Evolutionary conservation across 2,113 vertebrate species (phyloP).

Genomic region (Cyprinus carpio): DNA sequence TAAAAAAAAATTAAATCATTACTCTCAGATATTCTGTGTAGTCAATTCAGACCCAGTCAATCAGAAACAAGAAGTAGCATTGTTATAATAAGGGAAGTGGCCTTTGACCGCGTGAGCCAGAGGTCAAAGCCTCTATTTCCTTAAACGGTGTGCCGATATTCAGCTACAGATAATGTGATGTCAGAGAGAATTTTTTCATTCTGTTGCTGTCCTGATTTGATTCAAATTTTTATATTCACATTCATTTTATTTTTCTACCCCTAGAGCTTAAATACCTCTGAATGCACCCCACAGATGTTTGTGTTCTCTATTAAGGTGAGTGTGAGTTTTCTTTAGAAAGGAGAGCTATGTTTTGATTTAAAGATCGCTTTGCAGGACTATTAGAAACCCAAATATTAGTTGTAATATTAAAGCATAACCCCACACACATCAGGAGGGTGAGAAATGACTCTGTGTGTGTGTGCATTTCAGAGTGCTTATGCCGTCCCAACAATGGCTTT

Average conservation of each 20-base stretch:
- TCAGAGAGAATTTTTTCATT: background rate
- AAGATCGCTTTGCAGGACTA: too few relatives aligned
- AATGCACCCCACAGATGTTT: slow-evolving; percentile 89
- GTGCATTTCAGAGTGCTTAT: too few relatives aligned
- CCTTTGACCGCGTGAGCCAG: slow-evolving; percentile 11
- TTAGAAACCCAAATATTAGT: too few relatives aligned
- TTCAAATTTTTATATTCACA: slow-evolving; percentile 9
- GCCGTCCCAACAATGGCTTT: too few relatives aligned
- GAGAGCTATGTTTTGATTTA: too few relatives aligned
- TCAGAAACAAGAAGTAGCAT: background rate
- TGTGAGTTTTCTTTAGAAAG: slow-evolving; percentile 7
- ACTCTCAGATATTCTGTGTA: background rate
- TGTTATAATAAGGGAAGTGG: background rate
- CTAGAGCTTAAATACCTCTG: slow-evolving; percentile 83
- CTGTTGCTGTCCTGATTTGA: background rate
- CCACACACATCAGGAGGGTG: too few relatives aligned
- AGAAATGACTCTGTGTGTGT: too few relatives aligned
- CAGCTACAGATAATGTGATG: background rate
- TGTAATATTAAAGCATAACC: too few relatives aligned
- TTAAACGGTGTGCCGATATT: background rate
- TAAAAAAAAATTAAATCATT: too few relatives aligned
- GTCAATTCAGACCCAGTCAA: background rate
- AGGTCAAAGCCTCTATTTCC: slow-evolving; percentile 4
- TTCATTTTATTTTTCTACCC: slow-evolving; percentile 74
- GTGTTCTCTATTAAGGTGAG: slow-evolving; percentile 88